Base-by-base conservation (phyloP, 2,113 vertebrate species). In the Merops nubicus region DNA sequence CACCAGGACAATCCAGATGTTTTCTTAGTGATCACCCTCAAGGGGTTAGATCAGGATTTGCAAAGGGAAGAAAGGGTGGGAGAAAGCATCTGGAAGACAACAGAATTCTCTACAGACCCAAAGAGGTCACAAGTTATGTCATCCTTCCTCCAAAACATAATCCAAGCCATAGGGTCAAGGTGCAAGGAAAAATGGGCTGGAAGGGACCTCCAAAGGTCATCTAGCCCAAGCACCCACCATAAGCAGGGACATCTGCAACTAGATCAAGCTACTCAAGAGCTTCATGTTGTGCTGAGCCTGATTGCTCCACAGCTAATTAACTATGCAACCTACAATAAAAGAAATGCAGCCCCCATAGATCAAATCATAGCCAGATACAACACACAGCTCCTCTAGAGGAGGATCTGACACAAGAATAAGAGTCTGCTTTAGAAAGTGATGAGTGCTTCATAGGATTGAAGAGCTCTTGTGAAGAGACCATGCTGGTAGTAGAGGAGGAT, bases 161-260 rank as follows among this genome's bases (percentile, higher is more conserved):
- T 22, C 16, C 11, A 14, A 79, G 34, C 14, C 9, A 6, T 4
- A 2, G 14, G 0, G 18, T 6, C 0, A 0, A 69, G 85, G 9
- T 4, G 5, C 5, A 20, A 56, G 34, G 63, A 70, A 54, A n/a
- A n/a, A n/a, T n/a, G n/a, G n/a, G n/a, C n/a, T n/a, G n/a, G n/a
- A n/a, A n/a, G n/a, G n/a, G n/a, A n/a, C n/a, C n/a, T n/a, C n/a
- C n/a, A n/a, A n/a, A n/a, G n/a, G n/a, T n/a, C n/a, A n/a, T n/a
- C n/a, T n/a, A n/a, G n/a, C n/a, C n/a, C n/a, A n/a, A n/a, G n/a
- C n/a, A n/a, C n/a, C n/a, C n/a, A n/a, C n/a, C n/a, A n/a, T n/a
- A n/a, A n/a, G n/a, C n/a, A n/a, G n/a, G n/a, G n/a, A n/a, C n/a
- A n/a, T n/a, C n/a, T n/a, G n/a, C n/a, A n/a, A n/a, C n/a, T n/a